phyloP scores from a whole-genome alignment of 2,113 vertebrate species.

The Cettia cetti region DNA sequence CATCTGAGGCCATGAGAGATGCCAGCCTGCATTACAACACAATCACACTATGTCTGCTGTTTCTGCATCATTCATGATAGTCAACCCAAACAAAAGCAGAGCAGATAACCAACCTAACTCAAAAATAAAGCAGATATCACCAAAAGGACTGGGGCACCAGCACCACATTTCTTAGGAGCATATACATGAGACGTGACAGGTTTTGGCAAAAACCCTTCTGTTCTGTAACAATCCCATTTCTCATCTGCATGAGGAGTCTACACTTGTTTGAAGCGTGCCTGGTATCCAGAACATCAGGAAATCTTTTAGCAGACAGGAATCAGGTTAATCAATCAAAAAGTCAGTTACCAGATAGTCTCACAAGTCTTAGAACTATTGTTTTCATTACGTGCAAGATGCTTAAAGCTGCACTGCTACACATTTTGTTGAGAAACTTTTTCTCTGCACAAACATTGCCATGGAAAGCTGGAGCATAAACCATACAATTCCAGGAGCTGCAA shows the following conservation, averaged over 20 bases:
- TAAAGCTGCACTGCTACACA: background rate
- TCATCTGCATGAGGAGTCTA: background rate
- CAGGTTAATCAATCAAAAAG: background rate
- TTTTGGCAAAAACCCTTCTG: background rate
- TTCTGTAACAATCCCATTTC: background rate
- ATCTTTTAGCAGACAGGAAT: background rate
- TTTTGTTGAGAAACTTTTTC: background rate
- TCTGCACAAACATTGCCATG: background rate
- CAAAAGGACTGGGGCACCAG: background rate
- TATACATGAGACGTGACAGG: background rate
- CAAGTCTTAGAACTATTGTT: background rate
- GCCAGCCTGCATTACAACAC: background rate
- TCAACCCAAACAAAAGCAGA: background rate
- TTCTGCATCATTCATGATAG: background rate
- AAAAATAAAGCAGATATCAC: background rate
- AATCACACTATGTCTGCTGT: background rate
- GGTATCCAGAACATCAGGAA: background rate
- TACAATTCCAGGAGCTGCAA: background rate
- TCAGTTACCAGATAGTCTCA: background rate
- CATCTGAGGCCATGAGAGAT: background rate
- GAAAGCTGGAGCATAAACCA: background rate
- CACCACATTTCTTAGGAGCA: background rate
- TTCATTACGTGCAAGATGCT: background rate
- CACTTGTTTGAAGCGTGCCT: background rate
- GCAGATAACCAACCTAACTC: background rate